Conservation (phyloP, 2,797 vertebrate species). For the Lerista edwardsae region DNA sequence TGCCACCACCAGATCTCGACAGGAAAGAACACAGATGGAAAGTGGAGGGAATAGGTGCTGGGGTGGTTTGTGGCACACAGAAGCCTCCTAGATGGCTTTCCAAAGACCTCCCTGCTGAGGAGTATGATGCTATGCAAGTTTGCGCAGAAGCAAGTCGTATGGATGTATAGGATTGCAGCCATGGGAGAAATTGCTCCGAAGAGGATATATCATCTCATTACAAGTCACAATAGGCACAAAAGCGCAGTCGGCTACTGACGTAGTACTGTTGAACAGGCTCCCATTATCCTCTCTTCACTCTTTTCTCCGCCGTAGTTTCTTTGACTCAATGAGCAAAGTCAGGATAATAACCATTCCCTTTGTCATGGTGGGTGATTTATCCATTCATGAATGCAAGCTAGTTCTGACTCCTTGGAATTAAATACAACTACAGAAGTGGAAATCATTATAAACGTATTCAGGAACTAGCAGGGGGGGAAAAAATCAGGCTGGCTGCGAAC, state of each 20-base stretch:
- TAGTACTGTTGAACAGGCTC: not conserved
- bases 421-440: conserved; percentile 50
- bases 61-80: conserved; percentile 26
- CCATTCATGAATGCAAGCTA: fast-evolving
- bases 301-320: not conserved
- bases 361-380: not conserved
- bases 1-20: conserved; percentile 46
- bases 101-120: conserved; percentile 28
- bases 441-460: conserved; percentile 41
- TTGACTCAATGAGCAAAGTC: not conserved
- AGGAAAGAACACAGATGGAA: conserved; percentile 57
- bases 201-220: not conserved
- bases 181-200: not conserved
- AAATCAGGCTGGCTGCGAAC: conserved; percentile 47
- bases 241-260: not conserved
- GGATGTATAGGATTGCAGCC: not conserved
- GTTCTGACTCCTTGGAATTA: conserved; percentile 40
- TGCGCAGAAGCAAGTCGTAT: not conserved
- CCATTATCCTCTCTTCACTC: not conserved
- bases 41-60: conserved; percentile 2
- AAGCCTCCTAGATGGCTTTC: conserved; percentile 5
- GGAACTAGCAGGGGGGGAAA: conserved; percentile 37
- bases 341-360: conserved; percentile 11
- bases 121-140: not conserved
- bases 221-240: not conserved